Percentiles rank a stretch among this genome's conserved stretches.
Conservation (phyloP, 1,140 invertebrate genomes). For the Sycophila sp. region DNA sequence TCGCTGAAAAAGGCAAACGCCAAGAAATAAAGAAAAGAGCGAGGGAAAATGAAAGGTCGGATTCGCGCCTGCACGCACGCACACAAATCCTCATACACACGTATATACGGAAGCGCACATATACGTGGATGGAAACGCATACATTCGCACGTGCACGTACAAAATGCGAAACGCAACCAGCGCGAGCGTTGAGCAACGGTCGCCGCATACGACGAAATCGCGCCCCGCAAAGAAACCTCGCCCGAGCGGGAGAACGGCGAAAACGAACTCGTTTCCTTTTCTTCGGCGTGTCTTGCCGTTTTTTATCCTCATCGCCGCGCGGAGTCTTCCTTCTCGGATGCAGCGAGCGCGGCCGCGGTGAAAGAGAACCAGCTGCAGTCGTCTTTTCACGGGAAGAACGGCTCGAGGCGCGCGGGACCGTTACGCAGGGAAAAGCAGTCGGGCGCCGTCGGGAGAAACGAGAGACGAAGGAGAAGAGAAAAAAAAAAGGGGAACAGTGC, state of each 20-base stretch:
- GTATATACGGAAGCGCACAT: not conserved
- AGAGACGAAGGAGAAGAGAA: conserved; percentile 7
- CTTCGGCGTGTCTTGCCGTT: conserved; percentile 7
- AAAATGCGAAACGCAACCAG: not conserved
- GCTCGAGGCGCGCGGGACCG: not conserved
- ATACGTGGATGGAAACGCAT: too few species aligned
- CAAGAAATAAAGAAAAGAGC: not conserved
- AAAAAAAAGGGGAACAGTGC: conserved; percentile 29
- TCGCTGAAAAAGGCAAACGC: not conserved
- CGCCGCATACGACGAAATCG: not conserved
- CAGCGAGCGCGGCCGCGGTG: not conserved
- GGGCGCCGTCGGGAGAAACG: not conserved
- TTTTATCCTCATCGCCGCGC: not conserved
- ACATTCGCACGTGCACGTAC: too few species aligned
- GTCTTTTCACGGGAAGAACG: not conserved
- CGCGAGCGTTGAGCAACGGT: not conserved
- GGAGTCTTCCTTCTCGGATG: conserved; percentile 12
- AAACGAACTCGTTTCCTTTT: conserved; percentile 19
- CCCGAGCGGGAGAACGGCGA: not conserved
- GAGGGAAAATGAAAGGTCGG: conserved; percentile 8
- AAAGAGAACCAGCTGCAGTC: not conserved
- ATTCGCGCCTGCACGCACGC: not conserved
- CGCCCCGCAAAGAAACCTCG: too few species aligned
- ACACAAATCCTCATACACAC: not conserved
- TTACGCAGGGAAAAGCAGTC: conserved; percentile 6